A percentile compares a stretch with the other conserved stretches of the same genome.
These are phyloP conservation scores for Andrena trimmerana DNA, from an alignment of 2,888 invertebrate genomes.

Conservation along the genomic window DNA sequence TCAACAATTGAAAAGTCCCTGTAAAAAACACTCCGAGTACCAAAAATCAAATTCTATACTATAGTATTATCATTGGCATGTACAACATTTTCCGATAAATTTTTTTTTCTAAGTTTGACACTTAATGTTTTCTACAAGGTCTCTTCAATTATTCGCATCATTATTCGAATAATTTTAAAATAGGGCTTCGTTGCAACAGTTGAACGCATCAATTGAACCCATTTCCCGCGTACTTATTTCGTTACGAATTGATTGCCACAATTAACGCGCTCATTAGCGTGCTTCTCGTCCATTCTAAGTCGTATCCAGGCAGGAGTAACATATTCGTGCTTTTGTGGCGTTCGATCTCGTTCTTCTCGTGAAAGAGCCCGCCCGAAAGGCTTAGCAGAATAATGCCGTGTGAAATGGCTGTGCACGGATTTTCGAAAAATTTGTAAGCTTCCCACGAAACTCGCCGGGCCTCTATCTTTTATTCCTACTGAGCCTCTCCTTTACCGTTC, in stretches of 20 bases:
- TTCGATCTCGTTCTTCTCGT: not conserved
- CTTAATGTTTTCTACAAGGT: not conserved
- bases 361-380: slow-evolving; percentile 4
- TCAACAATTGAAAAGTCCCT: not conserved
- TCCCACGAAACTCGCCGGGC: slow-evolving; percentile 55
- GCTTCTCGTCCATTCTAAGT: not conserved
- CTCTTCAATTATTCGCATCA: not conserved
- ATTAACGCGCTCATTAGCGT: slow-evolving; percentile 32
- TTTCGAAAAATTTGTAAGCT: slow-evolving; percentile 61
- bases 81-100: no score
- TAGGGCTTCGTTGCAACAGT: not conserved
- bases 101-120: no score
- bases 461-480: slow-evolving; percentile 45
- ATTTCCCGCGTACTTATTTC: slow-evolving; percentile 2
- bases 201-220: slow-evolving; percentile 6
- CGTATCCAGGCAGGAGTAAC: not conserved
- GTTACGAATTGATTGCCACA: slow-evolving; percentile 14
- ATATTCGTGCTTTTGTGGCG: not conserved
- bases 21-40: not conserved
- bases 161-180: not conserved
- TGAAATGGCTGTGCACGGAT: slow-evolving; percentile 35
- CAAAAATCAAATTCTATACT: no score
- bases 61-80: no score
- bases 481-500: slow-evolving; percentile 52
- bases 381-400: slow-evolving; percentile 29